Percentiles rank a stretch among this genome's conserved stretches.
These are phyloP conservation scores for Chelon labrosus DNA, from an alignment of 2,797 vertebrate species.

Conservation along the genomic window DNA sequence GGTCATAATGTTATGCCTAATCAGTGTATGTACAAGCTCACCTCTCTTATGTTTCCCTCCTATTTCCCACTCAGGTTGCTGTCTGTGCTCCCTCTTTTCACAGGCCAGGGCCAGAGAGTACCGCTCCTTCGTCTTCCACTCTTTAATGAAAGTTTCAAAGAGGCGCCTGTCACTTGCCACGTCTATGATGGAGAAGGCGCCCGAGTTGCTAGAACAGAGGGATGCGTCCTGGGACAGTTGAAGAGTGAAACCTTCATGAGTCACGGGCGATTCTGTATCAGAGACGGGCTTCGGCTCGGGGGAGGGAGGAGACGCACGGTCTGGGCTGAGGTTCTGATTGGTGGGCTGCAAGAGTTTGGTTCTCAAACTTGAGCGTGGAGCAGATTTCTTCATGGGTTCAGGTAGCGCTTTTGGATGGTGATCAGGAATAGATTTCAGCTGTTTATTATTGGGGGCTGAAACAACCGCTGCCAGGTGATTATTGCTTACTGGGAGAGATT, in stretches of 20 bases:
- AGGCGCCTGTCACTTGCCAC: conserved; percentile 91
- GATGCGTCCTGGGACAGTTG: conserved; percentile 87
- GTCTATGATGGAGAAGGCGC: conserved; percentile 92
- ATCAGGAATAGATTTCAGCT: conserved; percentile 5
- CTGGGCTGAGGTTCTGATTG: background rate
- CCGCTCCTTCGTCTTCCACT: conserved; percentile 90
- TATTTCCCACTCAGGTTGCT: conserved; percentile 79
- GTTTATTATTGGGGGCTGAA: background rate
- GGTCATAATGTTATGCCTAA: too few species aligned
- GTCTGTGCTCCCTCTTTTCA: conserved; percentile 80
- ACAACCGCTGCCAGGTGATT: background rate
- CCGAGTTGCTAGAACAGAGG: conserved; percentile 80
- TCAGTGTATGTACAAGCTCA: conserved; percentile 62
- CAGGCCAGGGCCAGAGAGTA: conserved; percentile 93
- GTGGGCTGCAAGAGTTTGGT: background rate
- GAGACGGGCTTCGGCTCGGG: conserved; percentile 10
- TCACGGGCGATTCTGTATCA: conserved; percentile 62
- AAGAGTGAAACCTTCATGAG: conserved; percentile 83
- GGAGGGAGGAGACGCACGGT: conserved; percentile 3
- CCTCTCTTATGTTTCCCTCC: conserved; percentile 90
- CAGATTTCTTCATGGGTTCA: conserved; percentile 20
- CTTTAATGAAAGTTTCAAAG: conserved; percentile 91
- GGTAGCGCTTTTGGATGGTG: background rate
- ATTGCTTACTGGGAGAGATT: conserved; percentile 5
- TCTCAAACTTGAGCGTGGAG: conserved; percentile 10